A percentile compares a stretch with the other conserved stretches of the same genome.
These are phyloP conservation scores for Plagodis pulveraria DNA, from an alignment of 2,888 invertebrate species.

Conservation along the genomic window DNA sequence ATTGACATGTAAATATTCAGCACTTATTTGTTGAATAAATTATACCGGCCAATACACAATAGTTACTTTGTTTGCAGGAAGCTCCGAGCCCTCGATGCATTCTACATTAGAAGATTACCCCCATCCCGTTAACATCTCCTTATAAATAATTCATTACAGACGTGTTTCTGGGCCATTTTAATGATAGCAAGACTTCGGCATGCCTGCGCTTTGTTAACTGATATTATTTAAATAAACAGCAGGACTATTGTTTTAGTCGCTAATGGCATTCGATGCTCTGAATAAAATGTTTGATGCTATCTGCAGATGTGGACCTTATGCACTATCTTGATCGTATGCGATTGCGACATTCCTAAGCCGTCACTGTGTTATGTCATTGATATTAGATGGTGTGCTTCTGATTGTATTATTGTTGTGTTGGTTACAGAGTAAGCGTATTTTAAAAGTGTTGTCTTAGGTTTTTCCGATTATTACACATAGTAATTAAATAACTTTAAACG, in stretches of 20 bases:
- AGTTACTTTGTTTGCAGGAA: conserved; percentile 46
- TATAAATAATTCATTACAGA: conserved; percentile 62
- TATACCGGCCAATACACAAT: conserved; percentile 42
- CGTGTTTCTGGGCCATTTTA: conserved; percentile 48
- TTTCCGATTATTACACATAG: too few relatives aligned
- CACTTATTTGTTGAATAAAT: conserved; percentile 41
- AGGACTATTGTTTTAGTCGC: conserved; percentile 43
- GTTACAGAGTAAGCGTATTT: too few relatives aligned
- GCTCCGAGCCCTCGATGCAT: conserved; percentile 36
- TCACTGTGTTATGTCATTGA: not conserved
- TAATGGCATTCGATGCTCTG: conserved; percentile 37
- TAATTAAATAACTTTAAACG: too few relatives aligned
- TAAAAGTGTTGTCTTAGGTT: too few relatives aligned
- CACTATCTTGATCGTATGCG: conserved; percentile 3
- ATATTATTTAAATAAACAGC: conserved; percentile 56
- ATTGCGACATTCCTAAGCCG: not conserved
- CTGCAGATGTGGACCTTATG: conserved; percentile 24
- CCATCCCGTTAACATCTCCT: conserved; percentile 60
- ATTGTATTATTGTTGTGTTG: too few relatives aligned
- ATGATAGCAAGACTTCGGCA: conserved; percentile 59
- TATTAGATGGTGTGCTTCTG: too few relatives aligned
- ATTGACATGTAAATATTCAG: conserved; percentile 39
- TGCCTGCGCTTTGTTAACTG: conserved; percentile 53
- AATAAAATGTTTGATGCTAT: conserved; percentile 46
- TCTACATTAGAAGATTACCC: conserved; percentile 42